Conservation (phyloP, 2,797 vertebrate genomes). For the Sebastes nivosus region DNA sequence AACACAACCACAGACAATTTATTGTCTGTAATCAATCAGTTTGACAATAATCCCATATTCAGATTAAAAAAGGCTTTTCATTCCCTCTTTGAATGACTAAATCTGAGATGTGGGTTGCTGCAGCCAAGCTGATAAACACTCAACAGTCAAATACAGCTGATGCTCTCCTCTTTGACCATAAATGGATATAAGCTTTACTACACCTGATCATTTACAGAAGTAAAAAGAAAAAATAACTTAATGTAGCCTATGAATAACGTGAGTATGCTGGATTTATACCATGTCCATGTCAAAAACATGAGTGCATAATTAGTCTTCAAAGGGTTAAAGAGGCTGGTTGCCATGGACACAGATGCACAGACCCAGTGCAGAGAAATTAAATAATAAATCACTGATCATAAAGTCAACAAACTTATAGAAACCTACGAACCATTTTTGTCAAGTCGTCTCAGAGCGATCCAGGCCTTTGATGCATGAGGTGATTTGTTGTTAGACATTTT, state of each 20-base stretch:
- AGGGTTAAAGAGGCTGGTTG: constrained; percentile 15
- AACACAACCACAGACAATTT: not conserved
- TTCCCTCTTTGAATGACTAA: not conserved
- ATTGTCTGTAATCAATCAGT: not conserved
- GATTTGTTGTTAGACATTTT: constrained; percentile 53
- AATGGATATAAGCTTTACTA: not conserved
- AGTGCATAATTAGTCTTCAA: not conserved
- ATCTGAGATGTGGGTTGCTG: not conserved
- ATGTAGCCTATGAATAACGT: not conserved
- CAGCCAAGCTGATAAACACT: not conserved
- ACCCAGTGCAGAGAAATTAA: not conserved
- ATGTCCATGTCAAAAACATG: not conserved
- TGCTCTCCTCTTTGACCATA: not conserved
- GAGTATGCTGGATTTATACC: not conserved
- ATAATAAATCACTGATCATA: accelerated
- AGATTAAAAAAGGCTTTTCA: not conserved
- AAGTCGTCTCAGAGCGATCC: constrained; percentile 70
- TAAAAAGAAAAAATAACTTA: not conserved
- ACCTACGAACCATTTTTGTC: constrained; percentile 71
- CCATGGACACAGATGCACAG: constrained; percentile 33
- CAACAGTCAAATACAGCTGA: constrained; percentile 50
- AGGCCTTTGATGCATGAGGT: constrained; percentile 26
- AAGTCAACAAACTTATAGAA: not conserved
- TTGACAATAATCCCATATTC: not conserved
- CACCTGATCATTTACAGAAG: not conserved